A percentile compares a stretch with the other conserved stretches of the same genome.
These are phyloP conservation scores for Parnassius apollo DNA, from an alignment of 2,888 invertebrate species.

Conservation along the genomic window DNA sequence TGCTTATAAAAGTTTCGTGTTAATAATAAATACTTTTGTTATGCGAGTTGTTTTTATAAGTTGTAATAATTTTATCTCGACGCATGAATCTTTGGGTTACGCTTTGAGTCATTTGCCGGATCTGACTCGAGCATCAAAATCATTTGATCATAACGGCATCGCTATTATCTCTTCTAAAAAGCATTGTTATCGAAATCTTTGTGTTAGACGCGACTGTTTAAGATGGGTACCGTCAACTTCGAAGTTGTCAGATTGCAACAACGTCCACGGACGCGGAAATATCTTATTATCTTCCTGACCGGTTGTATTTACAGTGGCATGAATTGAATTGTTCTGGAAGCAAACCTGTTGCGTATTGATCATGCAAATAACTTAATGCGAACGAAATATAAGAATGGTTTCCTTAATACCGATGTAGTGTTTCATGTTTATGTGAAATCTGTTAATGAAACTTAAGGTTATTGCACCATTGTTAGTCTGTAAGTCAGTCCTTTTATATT, in stretches of 20 bases:
- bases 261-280: slow-evolving; percentile 38
- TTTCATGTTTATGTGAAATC: slow-evolving; percentile 21
- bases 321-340: slow-evolving; percentile 7
- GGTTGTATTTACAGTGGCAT: slow-evolving; percentile 36
- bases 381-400: slow-evolving; percentile 18
- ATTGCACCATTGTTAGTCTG: slow-evolving; percentile 24
- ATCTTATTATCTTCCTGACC: slow-evolving; percentile 40
- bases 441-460: slow-evolving; percentile 26
- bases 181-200: slow-evolving; percentile 37
- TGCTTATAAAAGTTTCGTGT: slow-evolving; percentile 5
- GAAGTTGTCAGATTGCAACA: slow-evolving; percentile 9
- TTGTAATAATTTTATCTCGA: slow-evolving; percentile 44
- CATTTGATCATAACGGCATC: slow-evolving; percentile 57
- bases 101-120: slow-evolving; percentile 43
- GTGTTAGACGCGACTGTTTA: slow-evolving; percentile 24
- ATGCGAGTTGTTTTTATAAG: slow-evolving; percentile 13
- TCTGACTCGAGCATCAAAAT: slow-evolving; percentile 55
- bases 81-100: slow-evolving; percentile 41
- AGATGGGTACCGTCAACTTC: slow-evolving; percentile 37
- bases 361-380: slow-evolving; percentile 22
- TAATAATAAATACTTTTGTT: slow-evolving; percentile 14
- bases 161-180: slow-evolving; percentile 37
- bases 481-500: slow-evolving; percentile 11
- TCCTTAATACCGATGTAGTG: slow-evolving; percentile 12
- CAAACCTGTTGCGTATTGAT: slow-evolving; percentile 25